Conservation (phyloP, 2,888 invertebrate genomes). For the Eupithecia pulchellata region DNA sequence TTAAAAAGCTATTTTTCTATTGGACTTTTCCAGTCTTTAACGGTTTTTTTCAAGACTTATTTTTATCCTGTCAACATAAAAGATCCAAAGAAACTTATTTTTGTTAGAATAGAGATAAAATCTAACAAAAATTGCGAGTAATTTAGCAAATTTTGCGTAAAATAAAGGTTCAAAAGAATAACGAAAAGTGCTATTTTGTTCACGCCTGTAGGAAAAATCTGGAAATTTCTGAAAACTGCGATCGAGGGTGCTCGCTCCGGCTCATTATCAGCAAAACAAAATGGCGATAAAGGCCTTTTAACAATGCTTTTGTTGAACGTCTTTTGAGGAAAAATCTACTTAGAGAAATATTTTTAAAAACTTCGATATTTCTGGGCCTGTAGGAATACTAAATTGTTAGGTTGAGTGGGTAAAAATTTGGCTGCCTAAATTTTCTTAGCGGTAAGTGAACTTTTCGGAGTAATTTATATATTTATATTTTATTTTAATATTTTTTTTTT, state of each 20-base stretch:
- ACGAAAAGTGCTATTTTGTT: not conserved
- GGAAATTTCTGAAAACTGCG: slow-evolving; percentile 24
- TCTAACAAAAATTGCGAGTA: not conserved
- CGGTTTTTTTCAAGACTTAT: not conserved
- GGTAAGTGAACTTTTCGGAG: not conserved
- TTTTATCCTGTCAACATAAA: not conserved
- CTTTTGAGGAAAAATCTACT: slow-evolving; percentile 7
- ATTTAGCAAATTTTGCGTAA: not conserved
- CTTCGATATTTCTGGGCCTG: not conserved
- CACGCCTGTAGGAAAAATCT: slow-evolving; percentile 14
- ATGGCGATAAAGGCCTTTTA: slow-evolving; percentile 13
- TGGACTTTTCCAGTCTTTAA: not conserved
- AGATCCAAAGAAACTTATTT: not conserved
- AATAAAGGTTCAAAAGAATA: not conserved
- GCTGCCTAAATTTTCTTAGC: not conserved
- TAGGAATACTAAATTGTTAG: not conserved
- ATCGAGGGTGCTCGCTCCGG: slow-evolving; percentile 14
- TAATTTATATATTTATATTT: no score
- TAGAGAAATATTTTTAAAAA: not conserved
- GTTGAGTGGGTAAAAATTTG: not conserved
- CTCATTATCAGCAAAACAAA: slow-evolving; percentile 24
- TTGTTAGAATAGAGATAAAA: not conserved
- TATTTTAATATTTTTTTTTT: no score
- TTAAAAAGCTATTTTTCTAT: not conserved
- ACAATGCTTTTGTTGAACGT: slow-evolving; percentile 21